Evolutionary conservation across 2,797 vertebrate genomes (phyloP), one percentile per base, ranked within the genome.

Genomic region (Phoeniculus purpureus): DNA sequence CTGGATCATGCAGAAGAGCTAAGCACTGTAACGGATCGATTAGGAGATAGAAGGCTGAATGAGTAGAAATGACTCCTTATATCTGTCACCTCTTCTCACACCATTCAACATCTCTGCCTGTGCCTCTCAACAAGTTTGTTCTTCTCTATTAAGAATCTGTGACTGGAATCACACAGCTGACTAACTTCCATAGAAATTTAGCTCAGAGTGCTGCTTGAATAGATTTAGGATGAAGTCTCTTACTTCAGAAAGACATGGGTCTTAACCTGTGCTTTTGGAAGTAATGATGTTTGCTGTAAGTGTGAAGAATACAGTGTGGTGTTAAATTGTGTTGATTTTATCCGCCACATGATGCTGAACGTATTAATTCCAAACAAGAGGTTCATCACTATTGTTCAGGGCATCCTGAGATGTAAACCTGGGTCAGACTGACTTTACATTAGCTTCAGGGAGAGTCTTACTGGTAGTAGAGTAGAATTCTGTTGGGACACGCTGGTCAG

Each of bases 191-290:
- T 55, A 90, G 83, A 81, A 78, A 77, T 93, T 85, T 71, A 85
- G 85, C 59, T 93, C 73, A 61, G 45, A 85, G 29, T 70, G 55
- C 82, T 93, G 48, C 88, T 89, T 75, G 90, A 90, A 90, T 92
- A 92, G 92, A 90, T 95, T 92, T 87, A 85, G 73, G 81, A 91
- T 89, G 76, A 87, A 83, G 66, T 60, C 18, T 60, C 81, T 81
- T 81, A 26, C 68, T 82, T 75, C 75, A 80, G 75, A 81, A 56
- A 86, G 55, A 59, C 5, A 12, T 0, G 5, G 70, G 66, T 73
- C 91, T 92, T 81, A 82, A 81, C 75, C 75, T 48, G 20, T 52
- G 48, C 59, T 87, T 92, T 91, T 72, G 47, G 55, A 75, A 75
- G 79, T 70, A 85, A 92, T 89, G 89, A 56, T 72, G 87, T 87